Base-by-base conservation (phyloP, 2,888 invertebrate genomes). In the Rhodophaea formosa region DNA sequence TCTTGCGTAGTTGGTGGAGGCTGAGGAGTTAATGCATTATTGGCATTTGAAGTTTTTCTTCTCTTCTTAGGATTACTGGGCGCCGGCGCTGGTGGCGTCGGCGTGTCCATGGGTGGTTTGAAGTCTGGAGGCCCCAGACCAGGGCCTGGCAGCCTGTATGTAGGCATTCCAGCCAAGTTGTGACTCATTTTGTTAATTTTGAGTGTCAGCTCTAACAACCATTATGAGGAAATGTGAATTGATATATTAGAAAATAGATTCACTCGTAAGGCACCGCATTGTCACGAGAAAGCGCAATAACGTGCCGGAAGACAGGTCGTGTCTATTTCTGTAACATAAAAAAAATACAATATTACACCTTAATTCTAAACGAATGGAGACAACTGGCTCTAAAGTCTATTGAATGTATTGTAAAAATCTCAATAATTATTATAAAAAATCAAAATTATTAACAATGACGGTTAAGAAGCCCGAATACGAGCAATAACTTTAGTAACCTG, bases 1-100 rank as follows among this genome's bases (percentile, higher is more conserved):
- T 96, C 95, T 72, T 94, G 95, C 75, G 93, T 94, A 60, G 95
- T 95, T 59, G 94, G 94, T 67, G 93, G 94, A 59, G 94, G 94
- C 70, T 94, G 94, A 67, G 95, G 94, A 75, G 94, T 92, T 62
- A 92, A 85, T 59, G 93, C 89, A 77, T 93, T 93, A 62, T 94
- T 94, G 47, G 95, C 94, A 82, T 94, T 95, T 62, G 95, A 93
- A 71, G 96, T 96, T 92, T 97, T 95, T 85, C 96, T 92, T 74
- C 97, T 93, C 87, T 97, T 97, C 85, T 97, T 97, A 30, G 97
- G 96, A 89, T 96, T 96, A 68, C 95, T 95, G 66, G 95, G 95
- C 66, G 95, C 95, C 69, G 95, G 94, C 59, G 95, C 94, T 53
- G 95, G 93, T n/a, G 93, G 93, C 60, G 93, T 93, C 45, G 93